These are phyloP conservation scores for Ptychochromis oligacanthus DNA, from an alignment of 2,113 vertebrate species.

Conservation along the genomic window DNA sequence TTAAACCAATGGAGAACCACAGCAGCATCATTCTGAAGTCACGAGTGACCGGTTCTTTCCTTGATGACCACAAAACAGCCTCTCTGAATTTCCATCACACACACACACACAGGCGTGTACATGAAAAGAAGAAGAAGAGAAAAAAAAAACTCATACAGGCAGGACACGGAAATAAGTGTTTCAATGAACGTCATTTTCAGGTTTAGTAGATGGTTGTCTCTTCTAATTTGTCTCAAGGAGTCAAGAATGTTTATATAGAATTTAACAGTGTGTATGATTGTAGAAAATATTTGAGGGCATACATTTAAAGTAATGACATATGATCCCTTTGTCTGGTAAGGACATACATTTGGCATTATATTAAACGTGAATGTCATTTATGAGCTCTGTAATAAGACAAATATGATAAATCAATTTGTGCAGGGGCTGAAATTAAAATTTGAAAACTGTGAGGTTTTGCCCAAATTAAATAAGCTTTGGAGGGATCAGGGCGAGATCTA, in stretches of 20 bases:
- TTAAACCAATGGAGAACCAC: too few relatives aligned
- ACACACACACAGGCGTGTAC: neutral
- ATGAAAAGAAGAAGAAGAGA: neutral
- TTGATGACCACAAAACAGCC: constrained; percentile 14
- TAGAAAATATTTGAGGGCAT: neutral
- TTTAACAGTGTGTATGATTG: fast-evolving
- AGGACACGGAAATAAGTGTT: constrained; percentile 46
- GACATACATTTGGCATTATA: neutral
- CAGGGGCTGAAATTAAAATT: neutral
- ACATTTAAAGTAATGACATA: neutral
- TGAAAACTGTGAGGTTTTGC: neutral
- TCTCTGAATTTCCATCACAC: constrained; percentile 39
- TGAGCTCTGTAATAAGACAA: neutral
- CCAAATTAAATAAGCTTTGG: neutral
- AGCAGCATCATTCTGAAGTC: neutral
- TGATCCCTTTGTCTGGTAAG: neutral
- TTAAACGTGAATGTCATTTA: neutral
- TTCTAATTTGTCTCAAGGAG: neutral
- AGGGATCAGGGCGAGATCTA: neutral
- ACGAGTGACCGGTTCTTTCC: neutral
- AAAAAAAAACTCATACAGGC: neutral
- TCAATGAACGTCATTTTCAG: neutral
- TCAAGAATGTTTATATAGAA: neutral
- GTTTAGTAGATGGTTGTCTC: neutral
- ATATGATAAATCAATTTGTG: too few relatives aligned